Percentiles rank a stretch among this genome's conserved stretches.
These are phyloP conservation scores for Tachyglossus aculeatus DNA, from an alignment of 2,797 vertebrate genomes.

Conservation along the genomic window DNA sequence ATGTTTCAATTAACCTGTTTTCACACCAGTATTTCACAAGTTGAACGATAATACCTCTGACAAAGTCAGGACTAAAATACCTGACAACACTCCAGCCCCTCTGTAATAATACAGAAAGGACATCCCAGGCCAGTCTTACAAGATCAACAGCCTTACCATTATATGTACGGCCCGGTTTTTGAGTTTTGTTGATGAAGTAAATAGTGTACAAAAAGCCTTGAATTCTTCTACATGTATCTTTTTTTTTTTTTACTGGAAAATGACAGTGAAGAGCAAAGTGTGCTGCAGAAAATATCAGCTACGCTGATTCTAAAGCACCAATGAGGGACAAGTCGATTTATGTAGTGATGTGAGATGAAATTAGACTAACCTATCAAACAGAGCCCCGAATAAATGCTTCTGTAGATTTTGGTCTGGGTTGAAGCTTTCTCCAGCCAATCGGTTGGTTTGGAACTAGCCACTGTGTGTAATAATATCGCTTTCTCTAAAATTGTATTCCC, in stretches of 20 bases:
- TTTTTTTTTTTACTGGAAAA: background rate
- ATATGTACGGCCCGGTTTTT: background rate
- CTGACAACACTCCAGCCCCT: slow-evolving; percentile 16
- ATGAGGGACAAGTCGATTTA: background rate
- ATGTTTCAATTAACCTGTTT: too few relatives aligned
- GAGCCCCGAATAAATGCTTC: slow-evolving; percentile 6
- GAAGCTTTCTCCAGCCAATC: slow-evolving; percentile 25
- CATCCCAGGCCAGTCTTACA: slow-evolving; percentile 22
- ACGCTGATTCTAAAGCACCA: background rate
- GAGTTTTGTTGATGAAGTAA: background rate
- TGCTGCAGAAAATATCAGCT: background rate
- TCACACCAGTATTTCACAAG: slow-evolving; percentile 24
- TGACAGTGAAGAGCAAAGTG: background rate
- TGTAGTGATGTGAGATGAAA: background rate
- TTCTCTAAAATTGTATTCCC: background rate
- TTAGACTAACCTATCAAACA: background rate
- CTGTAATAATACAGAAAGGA: background rate
- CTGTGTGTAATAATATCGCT: background rate
- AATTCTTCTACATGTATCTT: background rate
- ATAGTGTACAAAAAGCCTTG: slow-evolving; percentile 29
- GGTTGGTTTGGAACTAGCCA: background rate
- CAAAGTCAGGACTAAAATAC: slow-evolving; percentile 1
- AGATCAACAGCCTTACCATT: background rate
- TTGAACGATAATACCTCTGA: slow-evolving; percentile 10
- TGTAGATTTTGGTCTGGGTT: background rate